phyloP scores from a whole-genome alignment of 2,113 vertebrate genomes.

The Cygnus buccinator region DNA sequence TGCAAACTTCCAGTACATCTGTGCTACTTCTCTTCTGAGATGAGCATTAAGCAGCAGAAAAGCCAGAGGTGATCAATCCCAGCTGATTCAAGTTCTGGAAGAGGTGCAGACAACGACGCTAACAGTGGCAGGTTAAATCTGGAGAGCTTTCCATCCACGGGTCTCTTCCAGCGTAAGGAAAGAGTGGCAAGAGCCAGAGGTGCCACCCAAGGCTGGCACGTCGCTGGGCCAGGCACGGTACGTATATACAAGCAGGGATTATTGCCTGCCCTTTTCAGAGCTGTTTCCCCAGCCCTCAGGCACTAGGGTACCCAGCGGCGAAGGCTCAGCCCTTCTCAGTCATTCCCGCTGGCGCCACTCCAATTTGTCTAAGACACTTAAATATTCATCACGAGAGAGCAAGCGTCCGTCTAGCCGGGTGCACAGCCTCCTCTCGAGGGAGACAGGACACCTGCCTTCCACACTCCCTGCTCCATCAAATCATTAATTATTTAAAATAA shows the following conservation, averaged over 20 bases:
- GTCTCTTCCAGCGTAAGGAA: not conserved
- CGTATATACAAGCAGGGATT: not conserved
- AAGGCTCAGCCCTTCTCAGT: constrained; percentile 45
- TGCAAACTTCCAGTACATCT: not conserved
- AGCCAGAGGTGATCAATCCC: not conserved
- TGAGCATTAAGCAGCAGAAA: not conserved
- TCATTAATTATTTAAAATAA: constrained; percentile 70
- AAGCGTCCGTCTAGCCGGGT: constrained; percentile 6
- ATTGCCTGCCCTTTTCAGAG: not conserved
- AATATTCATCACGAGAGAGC: constrained; percentile 62
- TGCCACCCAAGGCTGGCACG: constrained; percentile 2
- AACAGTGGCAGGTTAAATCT: not conserved
- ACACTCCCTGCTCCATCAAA: constrained; percentile 39
- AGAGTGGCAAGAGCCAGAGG: not conserved
- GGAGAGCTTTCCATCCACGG: not conserved
- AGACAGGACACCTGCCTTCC: constrained; percentile 56
- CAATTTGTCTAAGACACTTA: constrained; percentile 56
- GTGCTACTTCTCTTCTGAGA: not conserved
- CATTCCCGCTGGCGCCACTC: not conserved
- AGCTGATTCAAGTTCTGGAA: not conserved
- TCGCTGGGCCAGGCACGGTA: not conserved
- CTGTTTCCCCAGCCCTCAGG: not conserved
- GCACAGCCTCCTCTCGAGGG: constrained; percentile 42
- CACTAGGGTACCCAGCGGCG: not conserved
- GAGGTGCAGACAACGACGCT: not conserved